Percentiles rank a stretch among this genome's conserved stretches.
phyloP scores from a whole-genome alignment of 2,888 invertebrate species.

The Julus scanicus region DNA sequence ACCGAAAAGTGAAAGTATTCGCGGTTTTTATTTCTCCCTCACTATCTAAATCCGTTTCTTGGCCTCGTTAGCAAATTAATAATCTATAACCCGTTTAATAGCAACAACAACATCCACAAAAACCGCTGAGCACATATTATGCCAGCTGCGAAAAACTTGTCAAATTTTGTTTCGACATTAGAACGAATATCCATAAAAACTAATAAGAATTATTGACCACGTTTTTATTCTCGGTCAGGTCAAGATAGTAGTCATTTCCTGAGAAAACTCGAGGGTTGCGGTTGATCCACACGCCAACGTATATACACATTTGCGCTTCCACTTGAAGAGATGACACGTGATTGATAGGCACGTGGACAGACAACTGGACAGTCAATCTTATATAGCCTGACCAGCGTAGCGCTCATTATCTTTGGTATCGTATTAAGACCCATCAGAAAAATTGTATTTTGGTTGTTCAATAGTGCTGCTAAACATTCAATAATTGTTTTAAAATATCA shows the following conservation, averaged over 20 bases:
- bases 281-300: background rate
- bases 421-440: too few relatives aligned
- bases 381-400: too few relatives aligned
- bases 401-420: too few relatives aligned
- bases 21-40: background rate
- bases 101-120: background rate
- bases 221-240: background rate
- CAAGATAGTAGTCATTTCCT: background rate
- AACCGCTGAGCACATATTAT: background rate
- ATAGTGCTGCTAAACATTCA: too few relatives aligned
- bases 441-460: too few relatives aligned
- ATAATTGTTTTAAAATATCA: too few relatives aligned
- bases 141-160: conserved; percentile 13
- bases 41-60: conserved; percentile 7
- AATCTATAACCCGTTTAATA: background rate
- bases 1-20: conserved; percentile 33
- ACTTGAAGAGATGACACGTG: background rate
- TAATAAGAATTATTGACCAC: background rate
- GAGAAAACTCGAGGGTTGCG: background rate
- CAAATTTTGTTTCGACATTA: background rate
- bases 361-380: background rate
- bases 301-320: background rate
- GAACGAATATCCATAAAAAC: background rate
- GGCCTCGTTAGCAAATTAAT: conserved; percentile 20
- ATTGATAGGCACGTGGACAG: background rate